These are phyloP conservation scores for Leucoraja erinaceus DNA, from an alignment of 2,113 vertebrate species.

Conservation along the genomic window DNA sequence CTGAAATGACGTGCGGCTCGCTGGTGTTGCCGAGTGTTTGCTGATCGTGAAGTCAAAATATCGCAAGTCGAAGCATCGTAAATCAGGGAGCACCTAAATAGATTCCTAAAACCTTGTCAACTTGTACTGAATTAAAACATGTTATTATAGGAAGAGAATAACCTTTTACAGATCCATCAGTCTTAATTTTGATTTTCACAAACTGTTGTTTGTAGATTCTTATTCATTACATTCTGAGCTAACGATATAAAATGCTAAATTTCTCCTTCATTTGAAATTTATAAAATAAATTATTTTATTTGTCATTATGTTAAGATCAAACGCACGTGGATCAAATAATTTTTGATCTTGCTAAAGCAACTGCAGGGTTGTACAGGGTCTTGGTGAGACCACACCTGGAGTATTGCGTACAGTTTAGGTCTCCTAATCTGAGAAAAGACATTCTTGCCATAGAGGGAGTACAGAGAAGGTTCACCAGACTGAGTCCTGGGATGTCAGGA, in stretches of 20 bases:
- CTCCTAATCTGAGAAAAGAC: too few relatives aligned
- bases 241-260: not conserved
- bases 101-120: not conserved
- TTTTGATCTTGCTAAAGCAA: not conserved
- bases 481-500: too few relatives aligned
- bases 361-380: too few relatives aligned
- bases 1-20: too few relatives aligned
- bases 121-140: not conserved
- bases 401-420: too few relatives aligned
- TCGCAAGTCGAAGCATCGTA: too few relatives aligned
- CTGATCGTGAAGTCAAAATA: too few relatives aligned
- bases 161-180: too few relatives aligned
- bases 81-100: not conserved
- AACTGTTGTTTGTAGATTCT: not conserved
- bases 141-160: not conserved
- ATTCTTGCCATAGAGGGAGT: too few relatives aligned
- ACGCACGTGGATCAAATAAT: not conserved
- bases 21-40: too few relatives aligned
- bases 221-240: not conserved
- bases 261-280: not conserved
- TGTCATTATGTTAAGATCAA: not conserved
- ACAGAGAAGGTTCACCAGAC: too few relatives aligned
- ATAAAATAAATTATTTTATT: not conserved
- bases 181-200: not conserved
- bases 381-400: too few relatives aligned